Evolutionary conservation across 2,113 vertebrate species (phyloP), one percentile per base, ranked within the genome.

Genomic region (Toxotes jaculatrix): DNA sequence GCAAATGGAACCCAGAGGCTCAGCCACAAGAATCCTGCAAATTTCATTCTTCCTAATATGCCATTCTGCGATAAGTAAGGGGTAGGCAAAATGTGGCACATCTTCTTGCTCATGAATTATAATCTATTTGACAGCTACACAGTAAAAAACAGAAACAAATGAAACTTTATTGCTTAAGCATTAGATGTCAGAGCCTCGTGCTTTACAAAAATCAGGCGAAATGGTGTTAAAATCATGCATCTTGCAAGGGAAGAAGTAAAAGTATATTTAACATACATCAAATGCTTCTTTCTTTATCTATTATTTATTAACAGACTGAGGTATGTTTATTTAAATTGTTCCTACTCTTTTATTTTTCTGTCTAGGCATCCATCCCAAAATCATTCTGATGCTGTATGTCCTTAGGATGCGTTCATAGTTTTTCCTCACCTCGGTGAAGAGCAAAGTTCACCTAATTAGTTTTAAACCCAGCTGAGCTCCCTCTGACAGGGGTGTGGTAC

Each of bases 401-500:
- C 3, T 74, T 34, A 75, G 49, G 49, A 7, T 57, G 43, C 19
- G 42, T 43, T 34, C 38, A 61, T 23, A 60, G 40, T 51, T 74
- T 84, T 21, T 7, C 43, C 51, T 67, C 72, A 77, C 72, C 66
- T 85, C 59, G 45, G 40, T 31, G 16, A 82, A 74, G 85, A 84
- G 84, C 84, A 88, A 74, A 88, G 89, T 83, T 93, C 83, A 86
- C 56, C 90, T 89, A 82, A 91, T 93, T 89, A 92, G 57, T 76
- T 77, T 80, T 82, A 88, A 79, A 79, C 77, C 76, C 89, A 91
- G 87, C 91, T 92, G 91, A 83, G 84, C 77, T 89, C 73, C 56
- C 43, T 82, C 69, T 88, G 87, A 68, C 71, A 62, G 60, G 79
- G 90, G 85, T 66, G 86, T 84, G 85, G 85, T 68, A 57, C 73